These are phyloP conservation scores for Pelobates fuscus DNA, from an alignment of 2,113 vertebrate species.

Conservation along the genomic window DNA sequence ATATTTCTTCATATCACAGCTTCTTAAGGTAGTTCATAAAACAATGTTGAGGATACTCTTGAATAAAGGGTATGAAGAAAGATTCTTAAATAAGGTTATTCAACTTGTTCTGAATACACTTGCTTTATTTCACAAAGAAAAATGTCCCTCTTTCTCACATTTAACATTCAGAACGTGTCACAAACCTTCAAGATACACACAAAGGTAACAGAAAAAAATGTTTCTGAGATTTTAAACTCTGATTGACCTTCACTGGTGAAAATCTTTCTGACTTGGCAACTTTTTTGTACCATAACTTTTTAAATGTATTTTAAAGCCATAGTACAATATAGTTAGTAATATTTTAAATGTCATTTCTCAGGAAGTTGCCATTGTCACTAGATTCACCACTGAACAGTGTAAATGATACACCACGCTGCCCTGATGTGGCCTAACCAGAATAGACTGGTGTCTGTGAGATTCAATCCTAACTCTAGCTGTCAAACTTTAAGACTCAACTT, in stretches of 20 bases:
- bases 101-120: background rate
- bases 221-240: background rate
- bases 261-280: too few relatives aligned
- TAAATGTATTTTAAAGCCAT: background rate
- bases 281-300: background rate
- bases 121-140: background rate
- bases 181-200: background rate
- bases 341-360: too few relatives aligned
- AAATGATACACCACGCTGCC: too few relatives aligned
- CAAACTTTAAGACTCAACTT: too few relatives aligned
- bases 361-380: too few relatives aligned
- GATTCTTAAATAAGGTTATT: constrained; percentile 8
- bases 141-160: background rate
- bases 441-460: too few relatives aligned
- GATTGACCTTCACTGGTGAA: background rate
- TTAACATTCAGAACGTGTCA: background rate
- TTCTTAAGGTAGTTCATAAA: background rate
- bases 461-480: too few relatives aligned
- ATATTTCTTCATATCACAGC: constrained; percentile 3
- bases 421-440: too few relatives aligned
- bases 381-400: too few relatives aligned
- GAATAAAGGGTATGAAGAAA: background rate
- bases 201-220: background rate
- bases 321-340: too few relatives aligned
- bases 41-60: background rate